Conservation (phyloP, 2,113 vertebrate genomes). For the Clarias macrocephalus region DNA sequence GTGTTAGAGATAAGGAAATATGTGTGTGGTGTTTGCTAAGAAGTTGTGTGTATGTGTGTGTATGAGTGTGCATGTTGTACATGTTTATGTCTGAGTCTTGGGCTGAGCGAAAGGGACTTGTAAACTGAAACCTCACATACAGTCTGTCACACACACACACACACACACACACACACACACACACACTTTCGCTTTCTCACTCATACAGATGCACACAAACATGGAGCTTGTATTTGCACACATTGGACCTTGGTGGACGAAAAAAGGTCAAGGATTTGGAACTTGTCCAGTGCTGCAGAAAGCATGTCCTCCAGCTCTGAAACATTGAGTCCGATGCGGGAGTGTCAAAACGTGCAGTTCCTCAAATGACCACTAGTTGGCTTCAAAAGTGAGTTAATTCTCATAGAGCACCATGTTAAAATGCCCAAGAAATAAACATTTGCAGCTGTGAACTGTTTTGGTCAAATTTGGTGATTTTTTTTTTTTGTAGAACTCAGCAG, state of each 20-base stretch:
- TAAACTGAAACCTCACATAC: slow-evolving; percentile 19
- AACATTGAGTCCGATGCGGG: too few species aligned
- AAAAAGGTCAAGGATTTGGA: slow-evolving; percentile 46
- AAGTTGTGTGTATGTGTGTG: not conserved
- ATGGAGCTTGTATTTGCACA: not conserved
- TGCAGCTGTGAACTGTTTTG: too few species aligned
- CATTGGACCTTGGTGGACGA: not conserved
- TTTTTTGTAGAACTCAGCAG: too few species aligned
- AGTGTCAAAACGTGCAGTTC: too few species aligned
- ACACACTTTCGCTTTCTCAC: not conserved
- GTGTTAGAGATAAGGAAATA: not conserved
- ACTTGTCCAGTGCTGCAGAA: slow-evolving; percentile 13
- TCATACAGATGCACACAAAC: not conserved
- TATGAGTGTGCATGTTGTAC: not conserved
- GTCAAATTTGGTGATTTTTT: too few species aligned
- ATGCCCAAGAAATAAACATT: too few species aligned
- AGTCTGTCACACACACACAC: not conserved
- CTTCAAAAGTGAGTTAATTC: too few species aligned
- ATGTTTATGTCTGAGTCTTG: not conserved
- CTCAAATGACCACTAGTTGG: too few species aligned
- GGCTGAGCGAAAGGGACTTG: not conserved
- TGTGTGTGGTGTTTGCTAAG: slow-evolving; percentile 28
- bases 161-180: not conserved
- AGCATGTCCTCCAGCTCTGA: not conserved
- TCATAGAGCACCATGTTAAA: too few species aligned